These are phyloP conservation scores for Chymomyza costata DNA, from an alignment of 1,140 invertebrate genomes.

Conservation along the genomic window DNA sequence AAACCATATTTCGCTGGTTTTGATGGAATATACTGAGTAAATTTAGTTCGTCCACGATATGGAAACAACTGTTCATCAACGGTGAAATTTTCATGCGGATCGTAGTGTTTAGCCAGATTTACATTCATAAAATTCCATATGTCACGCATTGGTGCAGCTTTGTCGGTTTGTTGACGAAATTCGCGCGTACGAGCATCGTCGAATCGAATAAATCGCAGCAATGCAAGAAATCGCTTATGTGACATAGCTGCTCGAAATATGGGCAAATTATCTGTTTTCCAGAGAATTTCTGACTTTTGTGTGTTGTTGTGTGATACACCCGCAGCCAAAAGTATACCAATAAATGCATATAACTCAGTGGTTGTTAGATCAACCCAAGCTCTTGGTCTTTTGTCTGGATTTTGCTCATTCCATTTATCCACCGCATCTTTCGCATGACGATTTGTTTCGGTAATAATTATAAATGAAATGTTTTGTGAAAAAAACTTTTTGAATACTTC, in stretches of 20 bases:
- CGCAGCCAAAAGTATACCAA: no score
- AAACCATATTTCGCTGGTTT: slow-evolving; percentile 76
- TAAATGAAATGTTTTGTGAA: no score
- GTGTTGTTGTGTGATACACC: no score
- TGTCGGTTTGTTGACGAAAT: slow-evolving; percentile 35
- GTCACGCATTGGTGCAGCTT: slow-evolving; percentile 42
- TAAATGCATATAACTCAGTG: no score
- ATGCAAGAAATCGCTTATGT: slow-evolving; percentile 9
- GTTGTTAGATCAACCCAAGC: no score
- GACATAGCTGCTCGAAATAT: slow-evolving; percentile 8
- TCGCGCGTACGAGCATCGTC: slow-evolving; percentile 44
- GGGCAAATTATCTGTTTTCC: no score
- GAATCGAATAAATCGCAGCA: slow-evolving; percentile 47
- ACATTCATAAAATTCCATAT: slow-evolving; percentile 43
- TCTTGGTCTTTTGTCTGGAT: no score
- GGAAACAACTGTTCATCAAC: slow-evolving; percentile 58
- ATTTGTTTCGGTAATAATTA: no score
- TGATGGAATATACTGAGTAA: slow-evolving; percentile 74
- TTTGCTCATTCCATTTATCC: no score
- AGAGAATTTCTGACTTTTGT: no score
- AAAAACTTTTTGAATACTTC: no score
- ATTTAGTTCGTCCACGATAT: slow-evolving; percentile 66
- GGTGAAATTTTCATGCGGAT: slow-evolving; percentile 43
- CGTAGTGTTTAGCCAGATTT: slow-evolving; percentile 43
- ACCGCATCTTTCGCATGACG: no score